phyloP scores from a whole-genome alignment of 2,888 invertebrate genomes.

The Dryobota labecula region DNA sequence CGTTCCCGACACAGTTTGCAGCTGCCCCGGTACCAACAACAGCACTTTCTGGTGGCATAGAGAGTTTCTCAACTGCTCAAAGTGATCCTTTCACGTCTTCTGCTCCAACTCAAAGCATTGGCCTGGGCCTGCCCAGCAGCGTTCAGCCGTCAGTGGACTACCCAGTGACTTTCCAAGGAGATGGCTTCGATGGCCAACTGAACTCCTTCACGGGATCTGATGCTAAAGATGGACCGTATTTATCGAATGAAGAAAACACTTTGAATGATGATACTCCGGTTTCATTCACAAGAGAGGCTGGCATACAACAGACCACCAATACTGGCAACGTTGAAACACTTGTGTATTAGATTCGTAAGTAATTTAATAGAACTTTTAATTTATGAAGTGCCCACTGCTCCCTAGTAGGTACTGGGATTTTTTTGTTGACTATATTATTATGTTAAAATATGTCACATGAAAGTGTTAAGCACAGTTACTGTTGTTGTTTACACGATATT shows the following conservation, averaged over 20 bases:
- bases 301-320: constrained; percentile 81
- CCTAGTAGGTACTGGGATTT: background rate
- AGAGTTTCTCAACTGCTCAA: constrained; percentile 74
- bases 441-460: background rate
- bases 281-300: constrained; percentile 81
- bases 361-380: constrained; percentile 6
- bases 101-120: constrained; percentile 68
- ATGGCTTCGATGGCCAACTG: constrained; percentile 74
- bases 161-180: constrained; percentile 71
- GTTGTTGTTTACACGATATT: background rate
- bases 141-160: constrained; percentile 73
- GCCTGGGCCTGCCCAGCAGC: constrained; percentile 66
- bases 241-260: constrained; percentile 70
- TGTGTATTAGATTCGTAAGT: constrained; percentile 73
- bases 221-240: constrained; percentile 67
- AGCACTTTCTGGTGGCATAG: constrained; percentile 69
- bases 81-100: constrained; percentile 72
- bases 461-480: constrained; percentile 5
- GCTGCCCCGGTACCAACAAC: constrained; percentile 73
- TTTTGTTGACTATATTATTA: background rate
- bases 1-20: constrained; percentile 75
- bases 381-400: background rate
- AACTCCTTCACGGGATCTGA: constrained; percentile 75
- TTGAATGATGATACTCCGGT: constrained; percentile 77
- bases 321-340: constrained; percentile 82